Base-by-base conservation (phyloP, 1,140 invertebrate genomes). In the Rhagoletis pomonella region DNA sequence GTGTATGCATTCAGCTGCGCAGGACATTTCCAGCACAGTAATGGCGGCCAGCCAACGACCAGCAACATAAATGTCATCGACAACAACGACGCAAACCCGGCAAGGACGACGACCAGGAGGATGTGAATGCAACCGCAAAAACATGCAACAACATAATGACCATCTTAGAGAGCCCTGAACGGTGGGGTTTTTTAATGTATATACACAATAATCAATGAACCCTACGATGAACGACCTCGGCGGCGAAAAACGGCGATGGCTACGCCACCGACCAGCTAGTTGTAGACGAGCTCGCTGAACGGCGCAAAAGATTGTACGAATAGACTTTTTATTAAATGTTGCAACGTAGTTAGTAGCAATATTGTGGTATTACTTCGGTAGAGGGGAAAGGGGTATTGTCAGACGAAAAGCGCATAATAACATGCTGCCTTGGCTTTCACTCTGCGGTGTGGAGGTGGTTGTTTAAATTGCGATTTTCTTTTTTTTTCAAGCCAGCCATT, bases 181-280 rank as follows among this genome's bases (percentile, higher is more conserved):
- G 29, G 29, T 29, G 29, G 29, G 29, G 29, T 14, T 44, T 77
- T 4, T 17, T 14, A 39, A 73, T 73, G 12, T 50, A 55, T 55
- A 81, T 29, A 81, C 44, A 81, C 55, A 55, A 81, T 81, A 81
- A 81, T 81, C 73, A 81, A 81, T 81, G 73, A 81, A 81, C 73
- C 73, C 73, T 81, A 19, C 73, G n/a, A 55, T 81, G 47, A 81
- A 81, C 44, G 73, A 81, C 73, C 73, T 58, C 73, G 44, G 9
- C 73, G 62, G 29, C 29, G 29, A 1, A 29, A 29, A 29, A 29
- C 29, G 29, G 29, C 29, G 29, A 29, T 29, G 29, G n/a, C 44
- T 9, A 29, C 47, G 73, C n/a, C 73, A 7, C 50, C 73, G 73
- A 81, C 73, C 47, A 47, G 44, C 6, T 55, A 14, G n/a, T 58